Evolutionary conservation across 2,797 vertebrate genomes (phyloP), one percentile per base, ranked within the genome.

Genomic region (Sebastes taczanowskii): DNA sequence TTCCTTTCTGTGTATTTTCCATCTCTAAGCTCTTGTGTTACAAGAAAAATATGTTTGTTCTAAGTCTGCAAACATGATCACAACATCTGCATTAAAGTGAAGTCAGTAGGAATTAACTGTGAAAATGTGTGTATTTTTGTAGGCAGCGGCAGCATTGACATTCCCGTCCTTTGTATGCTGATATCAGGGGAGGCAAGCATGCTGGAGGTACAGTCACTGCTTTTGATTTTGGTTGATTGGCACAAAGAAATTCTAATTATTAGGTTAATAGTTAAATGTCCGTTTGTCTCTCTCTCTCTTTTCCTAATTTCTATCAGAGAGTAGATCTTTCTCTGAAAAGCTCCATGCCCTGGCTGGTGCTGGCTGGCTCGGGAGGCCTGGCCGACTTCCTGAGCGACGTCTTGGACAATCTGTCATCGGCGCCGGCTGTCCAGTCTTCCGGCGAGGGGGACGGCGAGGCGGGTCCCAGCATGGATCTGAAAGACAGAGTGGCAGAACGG

Each of bases 111-210:
- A 52, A 16, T 70, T 27, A 27, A 6, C 5, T 35, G 22, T 61
- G n/a, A 64, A 69, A 59, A 29, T 64, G 5, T 63, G 29, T 82
- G 2, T 91, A 1, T 83, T 81, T 53, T 69, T 71, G 11, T 68
- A 98, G 97, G 96, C 42, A 96, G 94, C 4, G 97, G 96, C 74
- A 96, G 93, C 84, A 98, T 98, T 71, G 96, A 98, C 83, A 98
- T 98, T 74, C 97, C 97, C 5, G 97, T 98, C 13, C 89, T 98
- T 22, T 97, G 97, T 38, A 95, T 98, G 90, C 90, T 98, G 80
- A 94, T 98, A 2, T 95, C 95, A 11, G 97, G 97, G 6, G 94
- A 96, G 0, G 87, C 94, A 6, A 91, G 88, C 75, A 94, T 97
- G 95, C 53, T 98, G 52, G 92, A 97, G 97, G 97, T 98, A 90